Evolutionary conservation across 1,140 invertebrate genomes (phyloP), one percentile per base, ranked within the genome.

Genomic region (Plutomurus gul): DNA sequence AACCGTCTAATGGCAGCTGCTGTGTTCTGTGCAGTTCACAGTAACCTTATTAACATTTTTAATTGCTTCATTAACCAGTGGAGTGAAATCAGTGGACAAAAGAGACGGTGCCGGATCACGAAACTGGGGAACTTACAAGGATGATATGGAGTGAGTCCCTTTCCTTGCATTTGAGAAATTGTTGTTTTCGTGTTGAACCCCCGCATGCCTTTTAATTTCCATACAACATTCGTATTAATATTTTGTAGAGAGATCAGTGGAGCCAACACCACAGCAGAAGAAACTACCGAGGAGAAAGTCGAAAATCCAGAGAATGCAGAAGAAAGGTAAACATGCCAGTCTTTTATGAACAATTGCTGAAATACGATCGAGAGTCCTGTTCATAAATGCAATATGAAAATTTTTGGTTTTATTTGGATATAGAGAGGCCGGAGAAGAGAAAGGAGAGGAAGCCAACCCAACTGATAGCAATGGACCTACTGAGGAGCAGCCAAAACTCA

Each of bases 91-190:
- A 78, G 90, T 96, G 82, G 96, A 98, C 85, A 98, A 98, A 88
- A 92, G 94, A 82, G 96, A 98, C 85, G 96, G 96, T 85, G 92
- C 91, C 88, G 96, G 96, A 76, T 92, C 95, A 84, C 94, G 96
- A 87, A 98, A 98, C 87, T 98, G 96, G 96, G 96, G 96, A 84
- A 95, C 92, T 65, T 91, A 95, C 83, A 95, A 94, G 86, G 95
- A 97, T 88, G 94, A 96, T 84, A 91, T 95, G 83, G 94, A 94
- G 87, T 91, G 88, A 90, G 89, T 88, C 30, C 36, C 16, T 39
- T 72, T 22, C 36, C 70, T 72, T 39, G 20, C 70, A 43, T 18
- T 18, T 18, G 3, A 56, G 8, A 27, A 5, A 5, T 10, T 27
- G 16, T 56, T 11, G 10, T 18, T 56, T 22, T 18, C 49, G 49